Evolutionary conservation across 1,140 invertebrate species (phyloP), one percentile per base, ranked within the genome.

Genomic region (Aradophagus sp.): DNA sequence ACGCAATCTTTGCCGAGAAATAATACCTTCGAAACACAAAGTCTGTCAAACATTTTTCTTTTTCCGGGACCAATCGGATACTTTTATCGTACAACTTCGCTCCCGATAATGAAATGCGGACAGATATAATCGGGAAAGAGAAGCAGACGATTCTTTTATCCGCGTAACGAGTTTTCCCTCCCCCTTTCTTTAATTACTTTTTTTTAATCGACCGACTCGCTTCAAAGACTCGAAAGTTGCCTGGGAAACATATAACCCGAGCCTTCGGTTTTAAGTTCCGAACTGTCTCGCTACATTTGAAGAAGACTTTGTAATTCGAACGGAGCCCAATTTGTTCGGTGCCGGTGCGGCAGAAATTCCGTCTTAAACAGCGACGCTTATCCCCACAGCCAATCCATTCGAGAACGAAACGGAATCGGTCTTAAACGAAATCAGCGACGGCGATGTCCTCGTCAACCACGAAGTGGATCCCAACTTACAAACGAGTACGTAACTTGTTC

Each of bases 361-460:
- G 12, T 59, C 34, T 44, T 41, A 50, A 74, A 72, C 55, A 70
- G 62, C 62, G 52, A 71, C 42, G 61, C 45, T 75, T 71, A 68
- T 75, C 41, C 58, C n/a, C 67, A 12, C 75, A 84, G 78, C 77
- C 47, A 80, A 79, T 80, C 79, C 79, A 19, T 79, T 81, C 52
- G 87, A 88, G 50, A 92, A 92, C 80, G 86, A 88, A 73, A 91
- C 89, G 6, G 87, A 87, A 65, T 90, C 91, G 70, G 84, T 85
- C 5, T 81, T 86, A 26, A 84, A 87, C 39, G 83, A 87, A 73
- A 79, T 84, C 35, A 84, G 79, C 68, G 84, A 86, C 55, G 85
- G 87, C 23, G 87, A 89, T 71, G 80, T 86, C 50, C 79, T 87
- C 41, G 84, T 88, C 67, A 87, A 87, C 75, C 86, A 87, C 29